Conservation (phyloP, 2,113 vertebrate species). For the Numenius arquata region DNA sequence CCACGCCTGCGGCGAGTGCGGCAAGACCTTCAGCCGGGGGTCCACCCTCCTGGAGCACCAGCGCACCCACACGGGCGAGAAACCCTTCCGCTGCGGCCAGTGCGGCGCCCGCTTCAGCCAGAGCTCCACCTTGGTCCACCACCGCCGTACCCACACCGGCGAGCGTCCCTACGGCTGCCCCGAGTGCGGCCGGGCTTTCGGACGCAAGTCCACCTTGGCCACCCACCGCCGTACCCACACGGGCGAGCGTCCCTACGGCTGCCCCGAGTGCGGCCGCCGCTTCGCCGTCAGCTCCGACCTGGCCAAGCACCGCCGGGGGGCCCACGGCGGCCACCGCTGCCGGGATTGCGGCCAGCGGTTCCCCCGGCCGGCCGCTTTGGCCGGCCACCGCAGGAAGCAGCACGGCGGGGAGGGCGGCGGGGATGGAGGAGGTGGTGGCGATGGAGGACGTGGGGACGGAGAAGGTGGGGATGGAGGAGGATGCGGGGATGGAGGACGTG, state of each 20-base stretch:
- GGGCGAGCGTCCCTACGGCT: neutral
- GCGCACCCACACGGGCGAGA: neutral
- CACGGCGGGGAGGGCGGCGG: neutral
- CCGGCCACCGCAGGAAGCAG: neutral
- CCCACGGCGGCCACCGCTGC: neutral
- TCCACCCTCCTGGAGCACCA: neutral
- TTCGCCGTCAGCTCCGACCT: neutral
- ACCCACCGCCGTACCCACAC: neutral
- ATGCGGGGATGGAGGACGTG: too few relatives aligned
- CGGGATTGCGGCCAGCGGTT: neutral
- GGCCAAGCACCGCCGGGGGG: neutral
- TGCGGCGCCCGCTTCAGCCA: neutral
- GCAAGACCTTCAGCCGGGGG: neutral
- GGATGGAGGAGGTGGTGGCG: too few relatives aligned
- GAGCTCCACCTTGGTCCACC: neutral
- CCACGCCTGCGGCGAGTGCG: neutral
- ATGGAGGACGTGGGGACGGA: too few relatives aligned
- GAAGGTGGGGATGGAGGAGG: too few relatives aligned
- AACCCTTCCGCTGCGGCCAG: neutral
- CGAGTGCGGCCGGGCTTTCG: neutral
- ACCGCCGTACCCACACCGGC: neutral
- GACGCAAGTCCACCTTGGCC: neutral
- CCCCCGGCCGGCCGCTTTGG: neutral
- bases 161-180: neutral
- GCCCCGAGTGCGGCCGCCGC: neutral